Evolutionary conservation across 1,140 invertebrate genomes (phyloP).

Genomic region (Pseudoatta argentina): DNA sequence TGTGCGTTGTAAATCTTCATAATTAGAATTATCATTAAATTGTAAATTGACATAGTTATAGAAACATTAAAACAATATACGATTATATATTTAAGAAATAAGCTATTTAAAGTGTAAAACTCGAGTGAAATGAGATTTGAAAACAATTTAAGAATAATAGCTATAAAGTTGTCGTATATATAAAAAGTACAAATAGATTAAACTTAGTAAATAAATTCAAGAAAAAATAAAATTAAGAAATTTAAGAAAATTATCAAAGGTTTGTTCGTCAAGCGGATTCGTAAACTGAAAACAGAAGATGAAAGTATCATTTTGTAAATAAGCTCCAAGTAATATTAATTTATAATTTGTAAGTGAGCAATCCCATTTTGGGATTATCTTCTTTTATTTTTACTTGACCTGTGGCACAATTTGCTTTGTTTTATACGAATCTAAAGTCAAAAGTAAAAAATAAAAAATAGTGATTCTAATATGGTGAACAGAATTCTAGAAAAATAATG

Average conservation of each 20-base stretch:
- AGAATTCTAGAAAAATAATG: no score
- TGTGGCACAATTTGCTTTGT: no score
- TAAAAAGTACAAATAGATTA: background rate
- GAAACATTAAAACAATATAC: background rate
- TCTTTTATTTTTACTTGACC: no score
- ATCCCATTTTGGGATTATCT: no score
- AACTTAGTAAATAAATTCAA: background rate
- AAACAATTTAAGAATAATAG: background rate
- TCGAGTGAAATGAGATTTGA: background rate
- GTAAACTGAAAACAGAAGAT: background rate
- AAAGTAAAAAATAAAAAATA: no score
- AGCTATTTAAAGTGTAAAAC: background rate
- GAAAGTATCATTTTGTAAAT: background rate
- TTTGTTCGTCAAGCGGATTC: background rate
- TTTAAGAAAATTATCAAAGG: background rate
- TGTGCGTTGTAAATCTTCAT: background rate
- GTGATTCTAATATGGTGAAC: no score
- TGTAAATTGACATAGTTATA: background rate
- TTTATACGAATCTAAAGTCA: no score
- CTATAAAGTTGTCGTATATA: background rate
- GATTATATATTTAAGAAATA: background rate
- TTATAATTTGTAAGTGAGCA: no score
- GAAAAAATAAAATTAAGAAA: background rate
- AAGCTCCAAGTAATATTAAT: background rate
- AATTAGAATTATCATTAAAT: constrained; percentile 36